Evolutionary conservation across 2,113 vertebrate species (phyloP), one percentile per base, ranked within the genome.

Genomic region (Limnothrissa miodon): DNA sequence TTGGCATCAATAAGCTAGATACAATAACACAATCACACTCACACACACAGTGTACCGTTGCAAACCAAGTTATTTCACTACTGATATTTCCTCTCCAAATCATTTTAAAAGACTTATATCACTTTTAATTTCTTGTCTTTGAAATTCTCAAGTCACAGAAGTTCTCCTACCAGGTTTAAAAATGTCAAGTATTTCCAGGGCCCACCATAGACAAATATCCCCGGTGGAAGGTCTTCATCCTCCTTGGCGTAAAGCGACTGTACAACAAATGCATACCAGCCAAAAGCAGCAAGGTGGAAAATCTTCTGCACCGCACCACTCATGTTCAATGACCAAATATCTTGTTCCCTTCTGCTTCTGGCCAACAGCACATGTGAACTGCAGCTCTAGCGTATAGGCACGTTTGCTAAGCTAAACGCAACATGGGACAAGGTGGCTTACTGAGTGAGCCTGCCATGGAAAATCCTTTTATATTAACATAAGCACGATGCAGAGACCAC

Each of bases 171-270:
- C 90, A 94, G 84, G 84, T 95, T 95, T n/a, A 95, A 85, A 87
- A 95, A 94, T 0, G 94, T 95, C 19, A 95, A 93, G 82, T 94
- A 94, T 87, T 95, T 95, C 94, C 94, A 94, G 0, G 93, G 94
- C 81, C 94, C 94, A 33, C 93, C 94, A 33, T 93, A 95, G 25
- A 90, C 78, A 88, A 94, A 94, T 33, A 94, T 92, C 36, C 93
- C 94, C 59, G 88, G 11, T 1, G 94, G 93, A n/a, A 93, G 59
- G 23, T 92, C 79, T 44, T 92, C 88, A 85, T 89, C 90, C 36
- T 89, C 89, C 82, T 92, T 94, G 0, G 86, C 87, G 11, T 84
- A 88, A 0, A 95, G 85, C 48, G 82, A 87, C 81, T 88, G 89
- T 0, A 94, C 84, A 33, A 93, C 45, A 80, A 93, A 91, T 5